phyloP scores from a whole-genome alignment of 2,888 invertebrate species.

The Sphinx pinastri region DNA sequence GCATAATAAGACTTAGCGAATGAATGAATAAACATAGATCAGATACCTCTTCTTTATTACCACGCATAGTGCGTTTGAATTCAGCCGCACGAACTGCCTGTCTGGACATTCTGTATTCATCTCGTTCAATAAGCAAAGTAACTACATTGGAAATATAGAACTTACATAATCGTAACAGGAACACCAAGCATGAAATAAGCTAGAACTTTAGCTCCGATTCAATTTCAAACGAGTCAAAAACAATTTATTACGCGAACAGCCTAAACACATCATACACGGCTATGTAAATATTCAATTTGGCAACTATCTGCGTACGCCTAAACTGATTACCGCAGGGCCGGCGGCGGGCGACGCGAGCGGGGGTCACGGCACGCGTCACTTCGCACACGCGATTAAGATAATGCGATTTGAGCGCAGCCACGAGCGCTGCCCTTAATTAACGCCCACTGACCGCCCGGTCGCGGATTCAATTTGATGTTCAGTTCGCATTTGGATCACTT shows the following conservation, averaged over 20 bases:
- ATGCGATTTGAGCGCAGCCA: slow-evolving; percentile 52
- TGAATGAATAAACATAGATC: no score
- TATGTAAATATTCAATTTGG: slow-evolving; percentile 24
- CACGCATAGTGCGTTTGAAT: no score
- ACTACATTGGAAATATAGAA: no score
- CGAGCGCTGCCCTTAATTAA: slow-evolving; percentile 24
- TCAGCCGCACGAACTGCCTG: no score
- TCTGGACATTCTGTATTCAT: no score
- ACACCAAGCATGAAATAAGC: neutral
- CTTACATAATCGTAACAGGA: neutral
- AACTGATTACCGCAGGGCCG: slow-evolving; percentile 14
- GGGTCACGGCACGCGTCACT: slow-evolving; percentile 50
- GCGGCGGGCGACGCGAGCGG: slow-evolving; percentile 13
- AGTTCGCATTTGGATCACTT: slow-evolving; percentile 4
- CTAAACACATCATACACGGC: slow-evolving; percentile 7
- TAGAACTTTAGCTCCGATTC: neutral
- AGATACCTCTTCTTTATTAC: no score
- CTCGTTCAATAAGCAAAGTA: no score
- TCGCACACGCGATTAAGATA: slow-evolving; percentile 62
- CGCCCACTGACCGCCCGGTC: slow-evolving; percentile 12
- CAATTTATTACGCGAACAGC: neutral
- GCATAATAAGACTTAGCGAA: no score
- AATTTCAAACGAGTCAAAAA: slow-evolving; percentile 3
- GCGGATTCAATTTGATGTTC: slow-evolving; percentile 22
- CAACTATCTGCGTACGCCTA: slow-evolving; percentile 19